A percentile compares a stretch with the other conserved stretches of the same genome.
These are phyloP conservation scores for Capromys pilorides DNA, from an alignment of 2,797 vertebrate genomes.

Conservation along the genomic window DNA sequence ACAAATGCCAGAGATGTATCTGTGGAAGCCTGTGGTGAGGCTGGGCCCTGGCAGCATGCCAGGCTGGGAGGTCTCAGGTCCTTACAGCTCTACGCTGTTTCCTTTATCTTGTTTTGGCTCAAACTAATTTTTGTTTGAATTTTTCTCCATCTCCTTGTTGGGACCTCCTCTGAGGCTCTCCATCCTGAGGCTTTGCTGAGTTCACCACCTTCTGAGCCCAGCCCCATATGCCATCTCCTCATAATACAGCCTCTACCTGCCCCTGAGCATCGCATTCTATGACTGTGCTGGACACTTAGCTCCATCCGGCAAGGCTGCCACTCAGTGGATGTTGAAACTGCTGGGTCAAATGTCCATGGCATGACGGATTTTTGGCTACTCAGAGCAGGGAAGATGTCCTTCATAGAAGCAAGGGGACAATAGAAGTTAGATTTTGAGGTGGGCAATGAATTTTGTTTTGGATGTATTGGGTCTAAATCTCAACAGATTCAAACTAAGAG, in stretches of 20 bases:
- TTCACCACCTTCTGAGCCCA: neutral
- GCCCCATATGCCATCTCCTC: neutral
- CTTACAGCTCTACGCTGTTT: constrained; percentile 19
- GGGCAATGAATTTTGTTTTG: neutral
- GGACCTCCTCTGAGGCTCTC: neutral
- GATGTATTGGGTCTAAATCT: neutral
- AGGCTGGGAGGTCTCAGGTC: neutral
- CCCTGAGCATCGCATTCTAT: neutral
- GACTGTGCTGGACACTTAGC: neutral
- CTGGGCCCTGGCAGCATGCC: neutral
- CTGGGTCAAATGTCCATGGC: neutral
- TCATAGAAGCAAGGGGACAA: neutral
- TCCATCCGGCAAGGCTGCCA: neutral
- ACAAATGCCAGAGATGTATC: neutral
- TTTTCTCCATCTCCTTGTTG: neutral
- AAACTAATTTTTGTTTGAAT: constrained; percentile 39
- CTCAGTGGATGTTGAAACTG: neutral
- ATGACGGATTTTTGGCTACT: neutral
- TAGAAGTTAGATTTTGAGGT: neutral
- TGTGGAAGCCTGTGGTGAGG: neutral
- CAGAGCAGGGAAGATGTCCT: neutral
- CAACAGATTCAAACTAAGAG: neutral
- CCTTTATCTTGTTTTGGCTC: constrained; percentile 16
- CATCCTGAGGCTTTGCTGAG: accelerated
- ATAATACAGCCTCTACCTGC: neutral